Percentiles rank a stretch among this genome's conserved stretches.
phyloP scores from a whole-genome alignment of 2,113 vertebrate genomes.

The Takifugu bimaculatus region DNA sequence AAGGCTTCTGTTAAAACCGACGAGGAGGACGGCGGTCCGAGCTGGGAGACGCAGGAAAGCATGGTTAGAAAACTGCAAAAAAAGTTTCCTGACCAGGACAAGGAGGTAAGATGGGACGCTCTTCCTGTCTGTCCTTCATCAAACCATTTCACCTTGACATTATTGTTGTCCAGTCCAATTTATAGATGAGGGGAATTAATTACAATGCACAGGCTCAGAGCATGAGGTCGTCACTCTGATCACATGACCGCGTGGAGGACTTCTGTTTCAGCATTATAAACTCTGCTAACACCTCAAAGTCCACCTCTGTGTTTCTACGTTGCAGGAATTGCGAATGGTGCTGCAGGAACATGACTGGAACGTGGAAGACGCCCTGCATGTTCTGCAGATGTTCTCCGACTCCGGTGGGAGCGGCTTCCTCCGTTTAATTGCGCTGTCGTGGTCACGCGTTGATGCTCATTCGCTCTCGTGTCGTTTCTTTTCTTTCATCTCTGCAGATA shows the following conservation, averaged over 20 bases:
- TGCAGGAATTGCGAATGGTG: slow-evolving; percentile 86
- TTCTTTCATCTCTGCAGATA: slow-evolving; percentile 21
- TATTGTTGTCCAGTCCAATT: too few species aligned
- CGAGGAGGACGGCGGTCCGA: slow-evolving; percentile 56
- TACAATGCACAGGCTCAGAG: too few species aligned
- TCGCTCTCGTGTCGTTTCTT: background rate
- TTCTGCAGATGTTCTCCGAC: slow-evolving; percentile 83
- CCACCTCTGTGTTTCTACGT: background rate
- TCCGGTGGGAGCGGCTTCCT: slow-evolving; percentile 47
- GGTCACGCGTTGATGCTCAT: too few species aligned
- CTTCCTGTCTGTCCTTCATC: background rate
- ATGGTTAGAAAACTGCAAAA: slow-evolving; percentile 85
- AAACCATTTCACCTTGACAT: background rate
- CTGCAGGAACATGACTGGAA: slow-evolving; percentile 91
- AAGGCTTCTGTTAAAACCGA: slow-evolving; percentile 38
- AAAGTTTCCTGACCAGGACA: slow-evolving; percentile 84
- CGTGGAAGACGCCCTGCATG: slow-evolving; percentile 82
- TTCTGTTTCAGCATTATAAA: too few species aligned
- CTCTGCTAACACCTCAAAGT: background rate
- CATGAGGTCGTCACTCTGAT: too few species aligned
- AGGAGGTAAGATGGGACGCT: slow-evolving; percentile 74
- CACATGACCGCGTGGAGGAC: too few species aligned
- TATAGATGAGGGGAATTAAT: too few species aligned
- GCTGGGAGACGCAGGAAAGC: slow-evolving; percentile 81
- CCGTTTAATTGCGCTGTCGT: background rate